Evolutionary conservation across 1,140 invertebrate genomes (phyloP).

Genomic region (Caerostris extrusa): DNA sequence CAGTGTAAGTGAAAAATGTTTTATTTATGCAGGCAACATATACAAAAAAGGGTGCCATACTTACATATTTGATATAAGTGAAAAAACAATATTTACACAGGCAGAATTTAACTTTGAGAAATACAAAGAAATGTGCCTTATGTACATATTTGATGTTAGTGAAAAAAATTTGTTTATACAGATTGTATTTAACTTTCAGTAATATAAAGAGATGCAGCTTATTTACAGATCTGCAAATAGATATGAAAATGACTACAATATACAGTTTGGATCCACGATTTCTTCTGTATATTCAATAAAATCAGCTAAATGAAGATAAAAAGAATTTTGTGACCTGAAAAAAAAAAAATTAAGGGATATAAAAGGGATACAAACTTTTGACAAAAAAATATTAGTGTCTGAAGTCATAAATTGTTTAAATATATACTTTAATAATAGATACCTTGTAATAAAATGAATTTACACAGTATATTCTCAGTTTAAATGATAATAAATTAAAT

Average conservation of each 20-base stretch:
- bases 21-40: no score
- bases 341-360: not conserved
- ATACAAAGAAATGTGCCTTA: not conserved
- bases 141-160: not conserved
- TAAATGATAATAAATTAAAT: no score
- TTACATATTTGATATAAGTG: not conserved
- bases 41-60: no score
- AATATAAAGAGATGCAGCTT: not conserved
- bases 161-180: no score
- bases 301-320: not conserved
- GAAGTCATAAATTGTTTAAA: no score
- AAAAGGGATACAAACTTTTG: not conserved
- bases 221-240: not conserved
- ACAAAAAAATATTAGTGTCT: no score
- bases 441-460: no score
- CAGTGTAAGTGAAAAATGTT: no score
- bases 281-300: not conserved
- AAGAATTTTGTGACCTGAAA: not conserved
- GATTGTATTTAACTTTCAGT: not conserved
- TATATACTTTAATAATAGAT: no score
- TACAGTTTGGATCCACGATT: not conserved
- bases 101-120: not conserved
- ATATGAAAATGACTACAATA: not conserved
- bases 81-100: not conserved
- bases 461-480: no score